Evolutionary conservation across 2,888 invertebrate genomes (phyloP), one percentile per base, ranked within the genome.

Genomic region (Cordylochernes scorpioides): DNA sequence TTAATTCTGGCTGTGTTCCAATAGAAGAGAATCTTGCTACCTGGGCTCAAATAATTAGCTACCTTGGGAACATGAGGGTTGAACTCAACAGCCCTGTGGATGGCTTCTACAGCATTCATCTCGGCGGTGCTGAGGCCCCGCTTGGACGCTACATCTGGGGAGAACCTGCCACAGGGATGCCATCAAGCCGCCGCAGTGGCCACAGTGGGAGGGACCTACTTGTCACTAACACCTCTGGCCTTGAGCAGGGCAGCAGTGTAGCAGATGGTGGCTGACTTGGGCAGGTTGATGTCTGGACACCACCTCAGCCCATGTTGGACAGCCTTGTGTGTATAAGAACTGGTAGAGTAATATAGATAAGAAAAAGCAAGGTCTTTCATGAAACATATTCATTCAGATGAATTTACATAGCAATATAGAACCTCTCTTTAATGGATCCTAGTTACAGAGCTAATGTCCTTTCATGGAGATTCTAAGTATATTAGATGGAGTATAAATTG

Each of bases 61-160:
- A 63, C 62, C 53, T 84, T 84, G 31, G 88, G 84, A 48, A 88
- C 91, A 59, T 88, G 84, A 33, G 94, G 88, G 63, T 94, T 94
- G 57, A 82, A 91, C 54, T 86, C 88, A 26, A 94, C 82, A 7
- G 91, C 91, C 48, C 82, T 62, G 49, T 88, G 86, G 44, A 84
- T 80, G 1, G 80, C 80, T 55, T 86, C 82, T 1, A 84, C 75
- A 2, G 88, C 88, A 42, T 71, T 70, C 68, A 75, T 71, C 54
- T 88, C 88, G 10, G 78, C 74, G 12, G 73, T 65, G 34, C 69
- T 73, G 32, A 78, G 55, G 3, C 80, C 78, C 44, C 74, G 58
- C 55, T 74, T 75, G 42, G 71, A 71, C 18, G 72, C 75, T 40
- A 73, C 64, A 48, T 80, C 78, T 3, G 72, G 71, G 25, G 71